phyloP scores from a whole-genome alignment of 2,888 invertebrate genomes.

The Pterobdella sp. region DNA sequence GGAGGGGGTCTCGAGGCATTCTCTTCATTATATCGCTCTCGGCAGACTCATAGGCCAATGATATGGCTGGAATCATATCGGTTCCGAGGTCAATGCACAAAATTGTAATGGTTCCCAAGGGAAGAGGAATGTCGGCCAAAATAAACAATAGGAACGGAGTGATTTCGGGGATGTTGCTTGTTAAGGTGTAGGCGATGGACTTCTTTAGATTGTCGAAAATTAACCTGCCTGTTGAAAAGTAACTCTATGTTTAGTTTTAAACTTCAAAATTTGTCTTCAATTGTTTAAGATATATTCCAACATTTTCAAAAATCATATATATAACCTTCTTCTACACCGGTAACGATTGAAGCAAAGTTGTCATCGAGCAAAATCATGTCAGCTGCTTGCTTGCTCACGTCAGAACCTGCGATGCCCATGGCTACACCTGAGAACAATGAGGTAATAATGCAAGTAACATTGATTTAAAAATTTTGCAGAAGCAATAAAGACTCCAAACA shows the following conservation, averaged over 20 bases:
- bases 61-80: constrained; percentile 87
- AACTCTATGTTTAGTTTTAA: not conserved
- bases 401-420: constrained; percentile 41
- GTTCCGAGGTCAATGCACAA: constrained; percentile 96
- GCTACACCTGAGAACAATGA: constrained; percentile 36
- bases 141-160: constrained; percentile 93
- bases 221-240: constrained; percentile 51
- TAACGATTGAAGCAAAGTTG: constrained; percentile 43
- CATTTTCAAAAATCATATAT: not conserved
- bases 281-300: not conserved
- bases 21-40: constrained; percentile 89
- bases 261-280: not conserved
- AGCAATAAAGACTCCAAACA: too few species aligned
- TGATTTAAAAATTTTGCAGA: too few species aligned
- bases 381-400: constrained; percentile 41
- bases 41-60: constrained; percentile 78
- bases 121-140: constrained; percentile 82
- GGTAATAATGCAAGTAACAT: too few species aligned
- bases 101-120: constrained; percentile 89
- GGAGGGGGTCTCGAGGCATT: constrained; percentile 70
- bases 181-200: constrained; percentile 89
- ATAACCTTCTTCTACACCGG: constrained; percentile 41
- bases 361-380: constrained; percentile 42
- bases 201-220: constrained; percentile 96
- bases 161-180: constrained; percentile 93